Conservation (phyloP, 1,140 invertebrate species). For the Pogonomyrmex californicus region DNA sequence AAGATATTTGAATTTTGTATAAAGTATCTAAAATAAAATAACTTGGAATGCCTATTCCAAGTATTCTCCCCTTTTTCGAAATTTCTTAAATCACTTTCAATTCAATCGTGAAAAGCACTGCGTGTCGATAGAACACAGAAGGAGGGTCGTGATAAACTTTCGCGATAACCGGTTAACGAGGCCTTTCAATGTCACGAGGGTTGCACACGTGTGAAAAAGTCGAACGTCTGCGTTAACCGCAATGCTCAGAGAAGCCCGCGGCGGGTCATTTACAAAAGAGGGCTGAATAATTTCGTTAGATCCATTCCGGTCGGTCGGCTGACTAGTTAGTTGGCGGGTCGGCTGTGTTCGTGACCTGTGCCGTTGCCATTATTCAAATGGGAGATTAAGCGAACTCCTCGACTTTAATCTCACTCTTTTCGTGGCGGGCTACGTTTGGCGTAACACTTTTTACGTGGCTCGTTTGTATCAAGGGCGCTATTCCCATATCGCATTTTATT, state of each 20-base stretch:
- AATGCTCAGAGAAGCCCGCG: not conserved
- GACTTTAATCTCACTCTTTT: slow-evolving; percentile 54
- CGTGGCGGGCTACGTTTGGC: slow-evolving; percentile 20
- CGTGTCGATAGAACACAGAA: not conserved
- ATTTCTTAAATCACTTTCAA: not conserved
- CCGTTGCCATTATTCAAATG: slow-evolving; percentile 76
- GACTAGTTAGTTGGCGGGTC: slow-evolving; percentile 21
- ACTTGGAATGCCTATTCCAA: too few species aligned
- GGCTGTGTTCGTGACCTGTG: slow-evolving; percentile 43
- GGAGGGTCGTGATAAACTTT: not conserved
- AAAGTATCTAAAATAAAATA: not conserved
- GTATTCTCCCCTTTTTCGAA: not conserved
- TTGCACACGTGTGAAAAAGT: slow-evolving; percentile 42
- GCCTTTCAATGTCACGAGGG: not conserved
- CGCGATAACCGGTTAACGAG: slow-evolving; percentile 2
- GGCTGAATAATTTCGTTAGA: slow-evolving; percentile 64
- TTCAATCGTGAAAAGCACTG: not conserved
- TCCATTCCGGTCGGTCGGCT: slow-evolving; percentile 1
- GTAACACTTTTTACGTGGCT: slow-evolving; percentile 32
- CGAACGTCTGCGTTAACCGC: slow-evolving; percentile 56
- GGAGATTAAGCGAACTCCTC: slow-evolving; percentile 72
- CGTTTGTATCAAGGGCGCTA: not conserved
- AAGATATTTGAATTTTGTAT: not conserved
- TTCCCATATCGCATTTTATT: not conserved
- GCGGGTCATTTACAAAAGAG: slow-evolving; percentile 61